Conservation (phyloP, 2,888 invertebrate species). For the Oligia strigilis region DNA sequence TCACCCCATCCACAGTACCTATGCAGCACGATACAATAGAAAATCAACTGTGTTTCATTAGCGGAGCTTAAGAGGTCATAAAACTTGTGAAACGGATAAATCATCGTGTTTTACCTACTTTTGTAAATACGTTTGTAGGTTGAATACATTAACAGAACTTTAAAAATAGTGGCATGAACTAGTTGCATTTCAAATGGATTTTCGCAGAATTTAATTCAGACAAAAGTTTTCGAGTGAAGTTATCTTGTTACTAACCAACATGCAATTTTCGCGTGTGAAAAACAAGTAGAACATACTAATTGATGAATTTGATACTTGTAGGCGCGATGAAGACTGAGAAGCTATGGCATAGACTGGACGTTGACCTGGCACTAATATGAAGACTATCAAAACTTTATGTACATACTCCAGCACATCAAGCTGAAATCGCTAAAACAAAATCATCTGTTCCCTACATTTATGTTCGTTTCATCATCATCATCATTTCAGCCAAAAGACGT, state of each 20-base stretch:
- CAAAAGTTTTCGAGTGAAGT: neutral
- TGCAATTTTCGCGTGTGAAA: neutral
- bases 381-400: too few relatives aligned
- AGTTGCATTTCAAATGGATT: conserved; percentile 1
- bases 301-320: neutral
- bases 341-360: neutral
- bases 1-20: too few relatives aligned
- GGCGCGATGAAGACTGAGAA: too few relatives aligned
- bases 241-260: neutral
- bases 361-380: too few relatives aligned
- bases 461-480: too few relatives aligned
- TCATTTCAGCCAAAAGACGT: too few relatives aligned
- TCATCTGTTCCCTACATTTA: too few relatives aligned
- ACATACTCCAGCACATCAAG: too few relatives aligned
- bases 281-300: neutral
- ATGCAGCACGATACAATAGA: too few relatives aligned
- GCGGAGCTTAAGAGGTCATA: too few relatives aligned
- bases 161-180: neutral
- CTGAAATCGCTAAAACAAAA: too few relatives aligned
- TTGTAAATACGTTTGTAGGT: neutral
- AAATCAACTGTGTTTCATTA: too few relatives aligned
- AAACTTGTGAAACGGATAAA: conserved; percentile 20
- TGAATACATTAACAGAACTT: neutral
- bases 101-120: conserved; percentile 8
- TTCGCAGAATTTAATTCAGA: neutral